A percentile compares a stretch with the other conserved stretches of the same genome.
phyloP scores from a whole-genome alignment of 2,113 vertebrate genomes.

The Clarias magur region DNA sequence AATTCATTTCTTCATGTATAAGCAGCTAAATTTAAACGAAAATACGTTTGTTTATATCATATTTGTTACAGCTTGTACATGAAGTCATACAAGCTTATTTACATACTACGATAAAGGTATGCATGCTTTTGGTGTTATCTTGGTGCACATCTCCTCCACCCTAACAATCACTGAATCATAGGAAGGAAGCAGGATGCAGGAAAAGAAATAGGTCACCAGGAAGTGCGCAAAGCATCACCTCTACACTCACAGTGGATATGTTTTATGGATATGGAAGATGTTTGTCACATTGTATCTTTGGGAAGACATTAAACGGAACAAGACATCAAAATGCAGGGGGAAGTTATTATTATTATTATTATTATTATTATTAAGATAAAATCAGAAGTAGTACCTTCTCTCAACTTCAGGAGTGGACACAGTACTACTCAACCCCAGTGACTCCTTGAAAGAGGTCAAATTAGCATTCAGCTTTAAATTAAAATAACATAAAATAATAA shows the following conservation, averaged over 20 bases:
- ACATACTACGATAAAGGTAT: background rate
- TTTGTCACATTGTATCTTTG: background rate
- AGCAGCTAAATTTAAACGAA: background rate
- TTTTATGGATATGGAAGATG: constrained; percentile 12
- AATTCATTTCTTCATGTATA: background rate
- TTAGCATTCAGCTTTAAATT: background rate
- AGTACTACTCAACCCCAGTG: constrained; percentile 82
- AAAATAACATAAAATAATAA: background rate
- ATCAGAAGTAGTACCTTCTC: constrained; percentile 77
- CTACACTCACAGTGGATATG: constrained; percentile 15
- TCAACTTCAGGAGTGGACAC: constrained; percentile 87
- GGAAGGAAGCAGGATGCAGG: constrained; percentile 64
- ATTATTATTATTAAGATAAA: background rate
- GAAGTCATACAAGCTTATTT: background rate
- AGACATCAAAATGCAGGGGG: background rate
- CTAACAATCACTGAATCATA: constrained; percentile 54
- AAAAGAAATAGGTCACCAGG: constrained; percentile 57
- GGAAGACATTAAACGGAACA: constrained; percentile 8
- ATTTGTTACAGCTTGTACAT: background rate
- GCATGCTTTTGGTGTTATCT: constrained; percentile 1
- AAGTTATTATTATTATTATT: background rate
- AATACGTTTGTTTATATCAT: too few species aligned
- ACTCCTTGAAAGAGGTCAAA: constrained; percentile 76
- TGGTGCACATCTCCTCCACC: background rate
- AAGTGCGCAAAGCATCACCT: constrained; percentile 54